Evolutionary conservation across 1,140 invertebrate species (phyloP).

Genomic region (Calephelis virginiensis): DNA sequence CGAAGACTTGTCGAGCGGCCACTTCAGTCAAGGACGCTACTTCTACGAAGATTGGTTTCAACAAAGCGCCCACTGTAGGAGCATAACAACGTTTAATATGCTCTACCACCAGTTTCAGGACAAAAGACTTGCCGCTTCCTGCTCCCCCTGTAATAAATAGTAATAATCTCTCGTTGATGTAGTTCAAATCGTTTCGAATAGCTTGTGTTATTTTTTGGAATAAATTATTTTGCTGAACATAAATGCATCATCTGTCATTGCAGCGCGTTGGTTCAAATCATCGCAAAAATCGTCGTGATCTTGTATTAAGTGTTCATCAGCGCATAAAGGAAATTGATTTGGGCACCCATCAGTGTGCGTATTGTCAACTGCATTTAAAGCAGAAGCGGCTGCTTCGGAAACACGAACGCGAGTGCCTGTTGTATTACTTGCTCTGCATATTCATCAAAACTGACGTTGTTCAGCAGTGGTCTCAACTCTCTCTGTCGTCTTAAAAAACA

Average conservation of each 20-base stretch:
- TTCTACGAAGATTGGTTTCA: constrained; percentile 22
- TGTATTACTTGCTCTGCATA: constrained; percentile 25
- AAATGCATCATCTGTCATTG: constrained; percentile 28
- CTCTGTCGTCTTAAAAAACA: background rate
- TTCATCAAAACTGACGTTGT: constrained; percentile 21
- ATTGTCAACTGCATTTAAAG: constrained; percentile 19
- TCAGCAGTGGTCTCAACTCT: background rate
- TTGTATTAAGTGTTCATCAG: no score
- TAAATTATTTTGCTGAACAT: constrained; percentile 25
- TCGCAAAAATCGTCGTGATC: no score
- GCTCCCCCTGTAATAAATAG: constrained; percentile 30
- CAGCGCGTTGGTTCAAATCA: no score
- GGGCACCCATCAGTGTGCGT: background rate
- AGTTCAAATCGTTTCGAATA: constrained; percentile 20
- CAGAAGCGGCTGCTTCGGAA: no score
- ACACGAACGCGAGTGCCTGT: constrained; percentile 22
- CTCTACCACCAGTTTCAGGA: constrained; percentile 38
- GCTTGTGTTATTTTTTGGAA: constrained; percentile 7
- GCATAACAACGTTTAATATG: constrained; percentile 18
- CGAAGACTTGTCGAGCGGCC: constrained; percentile 34
- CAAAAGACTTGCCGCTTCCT: constrained; percentile 19
- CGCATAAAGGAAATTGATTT: no score
- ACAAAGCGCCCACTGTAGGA: constrained; percentile 32
- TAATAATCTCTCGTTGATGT: constrained; percentile 11
- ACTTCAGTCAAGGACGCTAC: constrained; percentile 34